Evolutionary conservation across 2,888 invertebrate species (phyloP), one percentile per base, ranked within the genome.

Genomic region (Troglohyphantes excavatus): DNA sequence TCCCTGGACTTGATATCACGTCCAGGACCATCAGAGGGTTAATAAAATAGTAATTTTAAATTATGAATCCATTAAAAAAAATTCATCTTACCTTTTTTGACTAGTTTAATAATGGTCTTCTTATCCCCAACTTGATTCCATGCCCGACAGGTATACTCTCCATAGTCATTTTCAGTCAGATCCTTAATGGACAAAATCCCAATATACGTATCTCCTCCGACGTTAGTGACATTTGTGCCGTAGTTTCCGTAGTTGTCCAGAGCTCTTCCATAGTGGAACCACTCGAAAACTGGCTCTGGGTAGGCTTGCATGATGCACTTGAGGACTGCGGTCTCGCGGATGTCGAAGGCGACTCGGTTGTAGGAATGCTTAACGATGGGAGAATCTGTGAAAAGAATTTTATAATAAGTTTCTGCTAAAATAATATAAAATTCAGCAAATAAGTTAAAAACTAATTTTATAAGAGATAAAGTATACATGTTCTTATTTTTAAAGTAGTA

Each of bases 281-380:
- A 98, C 92, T 97, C 97, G 94, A 98, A 97, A 93, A 97, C 97
- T 0, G 98, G 98, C 92, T 97, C 96, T 0, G 98, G 98, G 93
- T 97, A 98, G 0, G 98, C 97, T 93, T 97, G 97, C 17, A 98
- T 97, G 93, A 96, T 95, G 93, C 98, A 98, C 0, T 96, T 95
- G 26, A 98, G 96, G 93, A 97, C 96, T 0, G 98, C 98, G 0
- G 96, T 96, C 93, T 98, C 97, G 90, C 96, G 95, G 5, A 96
- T 94, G 93, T 97, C 97, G 93, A 96, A 97, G 0, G 98, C 98
- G 0, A 98, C 98, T 94, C 92, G 90, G 72, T 92, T 92, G 73
- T 92, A 91, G 0, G 92, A 96, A 93, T 96, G 96, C 46, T 97
- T 95, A 29, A 96, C 95, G 92, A 98, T 97, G 0, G 98, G 98